A percentile compares a stretch with the other conserved stretches of the same genome.
Evolutionary conservation across 2,888 invertebrate species (phyloP).

Genomic region (Cryptus armator): DNA sequence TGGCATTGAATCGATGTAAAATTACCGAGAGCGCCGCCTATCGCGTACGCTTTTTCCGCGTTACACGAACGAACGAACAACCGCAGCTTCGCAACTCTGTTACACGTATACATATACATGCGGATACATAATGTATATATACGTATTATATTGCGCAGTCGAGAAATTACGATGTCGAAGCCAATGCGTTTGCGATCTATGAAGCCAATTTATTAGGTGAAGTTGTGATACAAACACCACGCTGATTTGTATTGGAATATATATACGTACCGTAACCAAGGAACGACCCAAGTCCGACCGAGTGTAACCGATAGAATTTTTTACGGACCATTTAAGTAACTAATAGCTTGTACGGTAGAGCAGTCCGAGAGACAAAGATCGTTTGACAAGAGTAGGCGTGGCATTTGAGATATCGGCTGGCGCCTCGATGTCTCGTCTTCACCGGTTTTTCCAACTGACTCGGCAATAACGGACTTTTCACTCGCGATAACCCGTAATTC

Average conservation of each 20-base stretch:
- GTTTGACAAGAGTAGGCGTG: slow-evolving; percentile 77
- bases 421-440: slow-evolving; percentile 66
- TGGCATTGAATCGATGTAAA: slow-evolving; percentile 71
- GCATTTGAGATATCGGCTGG: slow-evolving; percentile 56
- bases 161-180: slow-evolving; percentile 43
- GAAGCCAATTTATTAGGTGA: slow-evolving; percentile 49
- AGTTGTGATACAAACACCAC: slow-evolving; percentile 49
- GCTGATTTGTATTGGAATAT: slow-evolving; percentile 58
- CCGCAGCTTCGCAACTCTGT: slow-evolving; percentile 30
- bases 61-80: slow-evolving; percentile 45
- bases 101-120: neutral
- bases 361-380: slow-evolving; percentile 76
- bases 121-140: neutral
- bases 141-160: slow-evolving; percentile 46
- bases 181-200: slow-evolving; percentile 36
- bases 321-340: slow-evolving; percentile 80
- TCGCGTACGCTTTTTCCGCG: slow-evolving; percentile 41
- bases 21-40: slow-evolving; percentile 58
- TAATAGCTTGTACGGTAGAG: slow-evolving; percentile 71
- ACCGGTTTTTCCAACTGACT: neutral
- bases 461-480: neutral
- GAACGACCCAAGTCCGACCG: slow-evolving; percentile 48
- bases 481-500: neutral
- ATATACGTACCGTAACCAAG: slow-evolving; percentile 12
- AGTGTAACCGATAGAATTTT: slow-evolving; percentile 73